Conservation (phyloP, 2,888 invertebrate genomes). For the Drosophila siamana region DNA sequence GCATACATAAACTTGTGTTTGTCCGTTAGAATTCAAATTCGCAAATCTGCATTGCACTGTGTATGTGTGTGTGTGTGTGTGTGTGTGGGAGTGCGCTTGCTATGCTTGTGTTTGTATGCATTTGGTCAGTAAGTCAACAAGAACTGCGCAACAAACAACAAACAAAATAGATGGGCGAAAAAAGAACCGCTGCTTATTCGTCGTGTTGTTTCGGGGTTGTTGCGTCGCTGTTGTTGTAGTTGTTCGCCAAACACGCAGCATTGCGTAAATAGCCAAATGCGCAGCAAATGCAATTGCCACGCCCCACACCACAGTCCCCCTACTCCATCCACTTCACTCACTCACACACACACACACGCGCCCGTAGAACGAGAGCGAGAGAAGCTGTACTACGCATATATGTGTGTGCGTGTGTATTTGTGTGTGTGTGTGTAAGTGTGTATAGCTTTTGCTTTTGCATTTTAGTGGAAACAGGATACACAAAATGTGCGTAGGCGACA, state of each 20-base stretch:
- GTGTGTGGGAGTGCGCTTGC: not conserved
- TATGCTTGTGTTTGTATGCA: conserved; percentile 19
- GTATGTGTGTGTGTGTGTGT: not conserved
- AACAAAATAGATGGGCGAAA: conserved; percentile 39
- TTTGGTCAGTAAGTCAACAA: conserved; percentile 70
- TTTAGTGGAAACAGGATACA: conserved; percentile 69
- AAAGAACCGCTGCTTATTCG: conserved; percentile 30
- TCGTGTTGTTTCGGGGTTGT: conserved; percentile 43
- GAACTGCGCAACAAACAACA: conserved; percentile 48
- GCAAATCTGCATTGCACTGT: conserved; percentile 1
- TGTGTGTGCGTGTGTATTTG: conserved; percentile 18
- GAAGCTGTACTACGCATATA: not conserved
- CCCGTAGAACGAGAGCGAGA: not conserved
- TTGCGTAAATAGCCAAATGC: conserved; percentile 78
- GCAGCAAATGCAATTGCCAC: conserved; percentile 78
- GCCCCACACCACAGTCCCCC: conserved; percentile 57
- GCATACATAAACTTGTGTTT: conserved; percentile 52
- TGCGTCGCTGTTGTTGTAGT: conserved; percentile 42
- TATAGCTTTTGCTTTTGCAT: conserved; percentile 56
- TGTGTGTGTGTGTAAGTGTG: conserved; percentile 27
- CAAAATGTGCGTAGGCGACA: conserved; percentile 70
- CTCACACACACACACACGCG: too few species aligned
- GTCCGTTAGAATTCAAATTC: conserved; percentile 16
- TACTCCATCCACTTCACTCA: not conserved
- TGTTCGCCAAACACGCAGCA: conserved; percentile 5